Base-by-base conservation (phyloP, 1,140 invertebrate species). In the Drosophila parabipectinata region DNA sequence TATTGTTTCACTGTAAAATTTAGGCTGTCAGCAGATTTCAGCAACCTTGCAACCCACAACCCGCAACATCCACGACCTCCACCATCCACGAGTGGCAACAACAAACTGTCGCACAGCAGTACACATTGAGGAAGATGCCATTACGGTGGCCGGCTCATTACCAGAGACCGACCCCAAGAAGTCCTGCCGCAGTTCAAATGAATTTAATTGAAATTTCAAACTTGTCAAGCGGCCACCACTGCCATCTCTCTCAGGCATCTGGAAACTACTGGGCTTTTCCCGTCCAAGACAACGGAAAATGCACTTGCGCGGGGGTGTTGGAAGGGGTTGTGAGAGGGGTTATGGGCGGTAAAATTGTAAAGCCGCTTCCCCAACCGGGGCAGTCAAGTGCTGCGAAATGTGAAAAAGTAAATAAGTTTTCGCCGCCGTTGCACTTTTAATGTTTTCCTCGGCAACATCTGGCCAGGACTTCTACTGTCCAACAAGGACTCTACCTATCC, bases 181-280 rank as follows among this genome's bases (percentile, higher is more conserved):
- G 66, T 63, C 71, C 52, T 67, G 79, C 83, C 83, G 79, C 83
- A 87, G 83, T 87, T 87, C 83, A 87, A 87, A 88, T 88, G 83
- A 83, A 83, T 88, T 88, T 88, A 88, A 88, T 88, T 83, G 83
- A 88, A 88, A 88, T 88, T 88, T 88, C 83, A 88, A 88, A 88
- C 79, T 88, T 88, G 83, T 88, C 83, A 88, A 88, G 83, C 60
- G 67, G 75, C 63, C 48, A 50, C 74, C 51, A 39, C 26, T 44
- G 54, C 45, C 50, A 37, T 24, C 5, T 21, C 30, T 15, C 14
- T 32, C 28, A n/a, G 26, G 5, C 26, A 24, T 30, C 6, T 26
- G 15, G 10, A 1, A 5, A 6, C 54, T 37, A 37, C 10, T 37
- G 34, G 24, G 34, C 54, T 53, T 41, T 41, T 32, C 48, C 48